A percentile compares a stretch with the other conserved stretches of the same genome.
Evolutionary conservation across 2,797 vertebrate genomes (phyloP).

Genomic region (Silurus lanzhouensis): DNA sequence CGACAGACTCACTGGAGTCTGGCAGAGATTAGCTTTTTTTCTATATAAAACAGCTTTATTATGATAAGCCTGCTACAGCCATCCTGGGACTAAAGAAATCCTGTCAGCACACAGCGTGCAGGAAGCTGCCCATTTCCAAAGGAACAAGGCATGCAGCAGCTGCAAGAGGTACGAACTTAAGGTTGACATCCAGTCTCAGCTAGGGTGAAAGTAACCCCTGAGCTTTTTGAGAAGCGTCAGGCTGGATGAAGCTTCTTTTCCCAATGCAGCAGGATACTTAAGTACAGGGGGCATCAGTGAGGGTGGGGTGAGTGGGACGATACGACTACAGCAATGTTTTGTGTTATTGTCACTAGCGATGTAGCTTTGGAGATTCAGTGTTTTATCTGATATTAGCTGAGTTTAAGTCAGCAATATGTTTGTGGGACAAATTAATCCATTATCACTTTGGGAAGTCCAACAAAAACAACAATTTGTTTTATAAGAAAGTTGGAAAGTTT

Average conservation of each 20-base stretch:
- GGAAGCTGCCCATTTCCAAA: constrained; percentile 48
- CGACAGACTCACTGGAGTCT: constrained; percentile 39
- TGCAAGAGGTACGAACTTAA: neutral
- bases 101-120: constrained; percentile 42
- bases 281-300: neutral
- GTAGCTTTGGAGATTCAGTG: no score
- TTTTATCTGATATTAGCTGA: neutral
- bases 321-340: neutral
- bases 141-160: neutral
- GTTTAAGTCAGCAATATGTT: neutral
- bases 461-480: neutral
- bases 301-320: neutral
- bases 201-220: neutral
- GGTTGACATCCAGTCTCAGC: neutral
- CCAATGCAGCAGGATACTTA: neutral
- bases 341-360: neutral
- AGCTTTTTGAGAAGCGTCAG: neutral
- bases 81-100: constrained; percentile 47
- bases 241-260: neutral
- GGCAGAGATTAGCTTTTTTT: constrained; percentile 17
- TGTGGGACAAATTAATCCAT: neutral
- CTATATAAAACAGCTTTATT: constrained; percentile 42
- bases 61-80: constrained; percentile 51
- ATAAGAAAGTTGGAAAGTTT: neutral
- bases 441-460: neutral